Conservation (phyloP, 1,140 invertebrate genomes). For the Hesperophylax magnus region DNA sequence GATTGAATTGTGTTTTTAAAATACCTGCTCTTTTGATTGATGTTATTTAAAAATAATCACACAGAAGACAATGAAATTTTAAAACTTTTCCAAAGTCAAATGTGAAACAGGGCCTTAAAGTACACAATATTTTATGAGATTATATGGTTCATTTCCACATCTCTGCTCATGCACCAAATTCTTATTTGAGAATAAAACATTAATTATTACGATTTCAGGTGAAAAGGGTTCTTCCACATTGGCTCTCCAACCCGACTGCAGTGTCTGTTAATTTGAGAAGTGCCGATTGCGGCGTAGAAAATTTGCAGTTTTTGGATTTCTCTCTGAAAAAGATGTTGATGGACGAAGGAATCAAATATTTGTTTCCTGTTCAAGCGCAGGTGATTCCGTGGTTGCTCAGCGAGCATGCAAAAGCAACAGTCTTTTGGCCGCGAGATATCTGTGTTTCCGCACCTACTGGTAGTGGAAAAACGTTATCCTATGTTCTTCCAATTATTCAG, state of each 20-base stretch:
- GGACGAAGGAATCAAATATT: slow-evolving; percentile 80
- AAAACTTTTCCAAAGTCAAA: no score
- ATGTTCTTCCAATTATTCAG: slow-evolving; percentile 94
- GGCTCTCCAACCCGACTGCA: slow-evolving; percentile 86
- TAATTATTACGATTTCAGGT: slow-evolving; percentile 65
- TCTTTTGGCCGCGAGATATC: slow-evolving; percentile 86
- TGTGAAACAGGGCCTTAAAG: no score
- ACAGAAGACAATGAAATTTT: no score
- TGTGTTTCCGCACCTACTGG: slow-evolving; percentile 98
- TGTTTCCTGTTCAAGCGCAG: slow-evolving; percentile 91
- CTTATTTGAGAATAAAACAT: no score
- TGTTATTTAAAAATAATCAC: no score
- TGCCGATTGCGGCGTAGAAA: slow-evolving; percentile 72
- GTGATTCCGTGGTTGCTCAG: slow-evolving; percentile 88
- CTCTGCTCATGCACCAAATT: no score
- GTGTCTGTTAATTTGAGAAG: slow-evolving; percentile 81
- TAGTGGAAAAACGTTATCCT: slow-evolving; percentile 97
- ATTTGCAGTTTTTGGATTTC: slow-evolving; percentile 74
- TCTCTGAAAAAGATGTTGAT: slow-evolving; percentile 77
- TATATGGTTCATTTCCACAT: no score
- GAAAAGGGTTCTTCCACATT: slow-evolving; percentile 85
- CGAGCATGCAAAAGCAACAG: slow-evolving; percentile 71
- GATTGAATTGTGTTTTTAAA: no score
- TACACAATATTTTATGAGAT: no score
- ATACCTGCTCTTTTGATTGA: no score